Base-by-base conservation (phyloP, 1,140 invertebrate species). In the Leptinotarsa undecemlineata region DNA sequence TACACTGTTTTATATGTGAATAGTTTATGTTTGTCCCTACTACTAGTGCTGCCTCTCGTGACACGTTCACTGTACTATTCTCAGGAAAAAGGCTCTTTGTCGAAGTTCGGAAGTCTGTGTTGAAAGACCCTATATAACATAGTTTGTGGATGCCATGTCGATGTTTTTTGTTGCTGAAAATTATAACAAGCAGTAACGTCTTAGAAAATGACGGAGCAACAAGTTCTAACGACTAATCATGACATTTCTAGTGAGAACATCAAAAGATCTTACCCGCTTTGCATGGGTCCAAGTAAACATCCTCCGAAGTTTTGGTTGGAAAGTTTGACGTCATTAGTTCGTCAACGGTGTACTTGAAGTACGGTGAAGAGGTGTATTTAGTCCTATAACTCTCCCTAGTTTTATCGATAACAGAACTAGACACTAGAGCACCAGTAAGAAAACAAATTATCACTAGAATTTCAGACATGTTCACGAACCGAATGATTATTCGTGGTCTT, bases 211-310 rank as follows among this genome's bases (percentile, higher is more conserved):
- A 11, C 8, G 8, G 33, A 42, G 8, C 2, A 11, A 33, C 33
- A 33, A 33, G 6, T 33, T 26, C 26, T 26, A 26, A 26, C 26
- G 26, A 6, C 26, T 5, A 26, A 26, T 42, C 8, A 11, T 42
- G 33, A 42, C 8, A 42, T 42, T 11, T 42, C 33, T 11, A 11
- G 11, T 61, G 60, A 15, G 11, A 61, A 61, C 60, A 61, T 61
- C 11, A 51, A 21, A 57, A 71, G 48, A 68, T 79, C 90, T 92
- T 86, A 94, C 93, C 92, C 82, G 93, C 91, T 89, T 95, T 95
- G 85, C 94, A 95, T 74, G 94, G 91, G 87, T 96, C 94, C 87
- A 94, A 86, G 84, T 94, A 93, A 68, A 93, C 83, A 85, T 96
- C 94, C 78, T 89, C 88, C 47, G 92, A 93, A 48, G 91, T 89